Evolutionary conservation across 2,113 vertebrate genomes (phyloP).

Genomic region (Procavia capensis): DNA sequence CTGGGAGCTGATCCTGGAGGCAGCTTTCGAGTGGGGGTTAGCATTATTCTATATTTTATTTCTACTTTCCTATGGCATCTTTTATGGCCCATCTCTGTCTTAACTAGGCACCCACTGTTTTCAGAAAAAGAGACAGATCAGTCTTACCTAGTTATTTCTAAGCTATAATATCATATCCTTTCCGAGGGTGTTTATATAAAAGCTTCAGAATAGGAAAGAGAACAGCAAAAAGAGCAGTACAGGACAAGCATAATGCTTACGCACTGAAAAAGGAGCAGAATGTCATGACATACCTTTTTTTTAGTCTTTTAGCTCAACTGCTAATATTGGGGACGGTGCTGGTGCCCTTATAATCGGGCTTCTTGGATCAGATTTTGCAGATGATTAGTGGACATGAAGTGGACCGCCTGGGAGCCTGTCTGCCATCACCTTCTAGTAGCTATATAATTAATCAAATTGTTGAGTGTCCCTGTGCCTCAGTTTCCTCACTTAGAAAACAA

Average conservation of each 20-base stretch:
- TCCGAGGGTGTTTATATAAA: neutral
- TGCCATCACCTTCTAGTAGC: neutral
- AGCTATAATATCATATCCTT: neutral
- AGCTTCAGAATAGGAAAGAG: neutral
- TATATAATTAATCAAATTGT: neutral
- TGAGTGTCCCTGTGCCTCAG: neutral
- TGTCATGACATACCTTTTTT: neutral
- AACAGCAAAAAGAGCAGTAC: neutral
- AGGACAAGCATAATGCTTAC: neutral
- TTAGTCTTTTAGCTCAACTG: neutral
- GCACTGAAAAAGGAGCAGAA: neutral
- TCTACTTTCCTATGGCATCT: neutral
- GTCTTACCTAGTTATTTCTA: constrained; percentile 2
- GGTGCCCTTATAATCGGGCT: neutral
- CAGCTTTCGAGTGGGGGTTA: neutral
- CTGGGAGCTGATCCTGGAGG: neutral
- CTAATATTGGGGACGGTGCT: neutral
- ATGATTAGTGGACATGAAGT: neutral
- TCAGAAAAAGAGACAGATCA: neutral
- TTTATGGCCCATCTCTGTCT: neutral
- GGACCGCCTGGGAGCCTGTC: neutral
- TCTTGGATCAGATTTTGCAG: neutral
- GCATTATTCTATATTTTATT: neutral
- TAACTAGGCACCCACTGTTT: neutral
- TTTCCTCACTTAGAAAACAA: neutral